Evolutionary conservation across 2,113 vertebrate species (phyloP).

Genomic region (Pteropus alecto): DNA sequence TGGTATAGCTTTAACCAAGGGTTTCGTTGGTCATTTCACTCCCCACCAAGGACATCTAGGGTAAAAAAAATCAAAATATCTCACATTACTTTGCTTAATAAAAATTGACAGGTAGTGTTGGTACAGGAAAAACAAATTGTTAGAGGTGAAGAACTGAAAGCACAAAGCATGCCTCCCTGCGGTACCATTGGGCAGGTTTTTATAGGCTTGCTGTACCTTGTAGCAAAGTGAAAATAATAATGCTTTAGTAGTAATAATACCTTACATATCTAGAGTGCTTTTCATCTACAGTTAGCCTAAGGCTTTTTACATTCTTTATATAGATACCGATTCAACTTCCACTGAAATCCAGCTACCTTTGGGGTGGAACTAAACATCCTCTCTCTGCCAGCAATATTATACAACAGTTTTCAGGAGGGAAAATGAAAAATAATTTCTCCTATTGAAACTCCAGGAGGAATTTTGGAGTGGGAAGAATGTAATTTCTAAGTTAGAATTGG

Average conservation of each 20-base stretch:
- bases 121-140: conserved; percentile 62
- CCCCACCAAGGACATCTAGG: conserved; percentile 72
- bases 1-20: conserved; percentile 49
- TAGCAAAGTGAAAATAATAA: conserved; percentile 81
- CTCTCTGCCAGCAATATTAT: conserved; percentile 64
- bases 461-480: conserved; percentile 59
- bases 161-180: conserved; percentile 55
- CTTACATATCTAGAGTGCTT: conserved; percentile 75
- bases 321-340: conserved; percentile 77
- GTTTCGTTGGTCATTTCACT: conserved; percentile 70
- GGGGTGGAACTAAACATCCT: conserved; percentile 66
- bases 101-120: conserved; percentile 81
- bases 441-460: conserved; percentile 55
- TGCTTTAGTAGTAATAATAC: conserved; percentile 82
- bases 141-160: conserved; percentile 66
- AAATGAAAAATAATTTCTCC: conserved; percentile 69
- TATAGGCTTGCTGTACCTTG: conserved; percentile 76
- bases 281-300: conserved; percentile 76
- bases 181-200: conserved; percentile 70
- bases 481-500: conserved; percentile 62
- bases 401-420: conserved; percentile 63
- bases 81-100: conserved; percentile 82
- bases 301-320: conserved; percentile 81
- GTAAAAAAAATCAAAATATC: conserved; percentile 65
- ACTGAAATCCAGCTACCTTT: conserved; percentile 69